Evolutionary conservation across 2,113 vertebrate genomes (phyloP).

Genomic region (Ailurus styani): DNA sequence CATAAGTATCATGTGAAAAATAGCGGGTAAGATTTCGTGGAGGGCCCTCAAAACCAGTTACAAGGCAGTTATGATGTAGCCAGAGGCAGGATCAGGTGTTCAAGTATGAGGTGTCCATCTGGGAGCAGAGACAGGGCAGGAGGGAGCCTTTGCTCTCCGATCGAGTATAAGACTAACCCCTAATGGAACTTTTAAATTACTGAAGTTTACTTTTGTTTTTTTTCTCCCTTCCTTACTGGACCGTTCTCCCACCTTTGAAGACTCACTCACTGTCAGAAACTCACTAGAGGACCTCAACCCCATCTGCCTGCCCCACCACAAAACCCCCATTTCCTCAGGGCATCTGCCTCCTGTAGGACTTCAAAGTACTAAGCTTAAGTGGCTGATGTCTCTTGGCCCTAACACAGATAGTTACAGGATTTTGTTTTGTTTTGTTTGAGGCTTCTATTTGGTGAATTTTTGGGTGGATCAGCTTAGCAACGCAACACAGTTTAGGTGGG

Average conservation of each 20-base stretch:
- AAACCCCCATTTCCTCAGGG: neutral
- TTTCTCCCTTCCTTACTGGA: neutral
- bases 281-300: neutral
- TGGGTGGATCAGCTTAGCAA: rapidly evolving
- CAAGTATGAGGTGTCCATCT: neutral
- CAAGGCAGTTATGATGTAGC: no score
- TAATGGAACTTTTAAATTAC: neutral
- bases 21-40: neutral
- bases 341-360: neutral
- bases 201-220: neutral
- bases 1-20: neutral
- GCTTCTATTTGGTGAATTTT: neutral
- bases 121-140: neutral
- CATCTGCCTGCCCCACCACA: no score
- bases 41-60: neutral
- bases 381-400: neutral
- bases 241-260: neutral
- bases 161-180: no score
- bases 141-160: neutral
- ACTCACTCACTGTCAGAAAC: neutral
- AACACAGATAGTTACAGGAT: no score
- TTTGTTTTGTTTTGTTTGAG: neutral
- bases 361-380: neutral
- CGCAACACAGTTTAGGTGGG: neutral
- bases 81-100: rapidly evolving